Percentiles rank a stretch among this genome's conserved stretches.
phyloP scores from a whole-genome alignment of 2,113 vertebrate species.

The Sinocyclocheilus rhinocerous region DNA sequence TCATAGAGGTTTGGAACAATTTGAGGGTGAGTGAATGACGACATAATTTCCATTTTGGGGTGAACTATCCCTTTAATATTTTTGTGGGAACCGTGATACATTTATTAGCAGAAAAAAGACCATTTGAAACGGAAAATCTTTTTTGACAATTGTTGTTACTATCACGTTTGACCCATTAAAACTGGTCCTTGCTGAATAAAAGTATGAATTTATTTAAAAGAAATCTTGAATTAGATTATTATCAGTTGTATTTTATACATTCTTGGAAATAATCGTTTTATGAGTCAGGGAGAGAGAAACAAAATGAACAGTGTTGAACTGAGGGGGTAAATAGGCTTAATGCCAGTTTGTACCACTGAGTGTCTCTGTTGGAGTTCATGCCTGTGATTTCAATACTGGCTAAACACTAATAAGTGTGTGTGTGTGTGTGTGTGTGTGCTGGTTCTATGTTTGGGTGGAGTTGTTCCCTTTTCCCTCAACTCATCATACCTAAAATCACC shows the following conservation, averaged over 20 bases:
- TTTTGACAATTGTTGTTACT: too few relatives aligned
- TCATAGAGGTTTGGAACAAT: neutral
- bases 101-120: neutral
- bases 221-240: neutral
- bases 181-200: neutral
- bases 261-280: neutral
- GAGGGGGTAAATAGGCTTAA: neutral
- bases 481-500: neutral
- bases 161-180: too few relatives aligned
- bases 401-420: neutral
- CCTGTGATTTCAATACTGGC: neutral
- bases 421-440: neutral
- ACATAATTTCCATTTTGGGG: neutral
- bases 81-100: neutral
- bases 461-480: neutral
- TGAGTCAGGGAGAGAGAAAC: neutral
- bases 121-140: neutral
- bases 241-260: neutral
- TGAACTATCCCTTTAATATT: neutral
- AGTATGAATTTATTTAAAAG: neutral
- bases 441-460: neutral
- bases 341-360: slow-evolving; percentile 22
- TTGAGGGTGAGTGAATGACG: neutral
- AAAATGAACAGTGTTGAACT: neutral
- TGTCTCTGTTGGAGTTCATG: slow-evolving; percentile 34